These are phyloP conservation scores for Hemibagrus wyckioides DNA, from an alignment of 2,113 vertebrate genomes.

Conservation along the genomic window DNA sequence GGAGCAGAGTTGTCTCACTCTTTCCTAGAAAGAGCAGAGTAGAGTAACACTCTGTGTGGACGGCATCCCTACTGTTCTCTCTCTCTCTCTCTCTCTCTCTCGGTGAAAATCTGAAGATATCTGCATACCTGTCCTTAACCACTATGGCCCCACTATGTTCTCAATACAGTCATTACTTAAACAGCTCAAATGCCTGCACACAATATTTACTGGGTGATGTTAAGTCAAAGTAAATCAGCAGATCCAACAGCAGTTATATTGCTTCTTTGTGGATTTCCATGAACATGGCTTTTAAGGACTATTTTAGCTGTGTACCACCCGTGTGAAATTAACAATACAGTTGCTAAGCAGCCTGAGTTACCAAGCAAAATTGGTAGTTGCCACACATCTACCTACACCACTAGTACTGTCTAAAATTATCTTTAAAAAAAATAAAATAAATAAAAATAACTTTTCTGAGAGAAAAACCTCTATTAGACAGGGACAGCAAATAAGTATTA, in stretches of 20 bases:
- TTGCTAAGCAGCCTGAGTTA: constrained; percentile 11
- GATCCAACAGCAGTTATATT: background rate
- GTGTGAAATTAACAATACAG: background rate
- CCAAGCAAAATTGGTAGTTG: background rate
- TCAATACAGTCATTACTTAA: background rate
- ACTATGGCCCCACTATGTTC: background rate
- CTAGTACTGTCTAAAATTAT: background rate
- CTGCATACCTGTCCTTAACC: background rate
- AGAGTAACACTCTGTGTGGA: constrained; percentile 7
- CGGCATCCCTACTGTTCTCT: background rate
- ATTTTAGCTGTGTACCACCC: background rate
- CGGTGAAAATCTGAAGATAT: background rate
- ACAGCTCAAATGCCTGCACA: background rate
- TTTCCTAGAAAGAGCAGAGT: background rate
- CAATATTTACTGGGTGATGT: background rate
- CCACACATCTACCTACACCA: background rate
- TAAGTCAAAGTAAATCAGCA: background rate
- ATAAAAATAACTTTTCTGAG: background rate
- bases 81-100: background rate
- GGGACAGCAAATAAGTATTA: background rate
- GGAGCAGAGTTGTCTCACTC: background rate
- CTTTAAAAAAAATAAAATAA: background rate
- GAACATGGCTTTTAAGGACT: background rate
- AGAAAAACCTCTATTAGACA: background rate
- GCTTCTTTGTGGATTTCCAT: background rate